Base-by-base conservation (phyloP, 2,113 vertebrate species). In the Hippocampus barbouri region DNA sequence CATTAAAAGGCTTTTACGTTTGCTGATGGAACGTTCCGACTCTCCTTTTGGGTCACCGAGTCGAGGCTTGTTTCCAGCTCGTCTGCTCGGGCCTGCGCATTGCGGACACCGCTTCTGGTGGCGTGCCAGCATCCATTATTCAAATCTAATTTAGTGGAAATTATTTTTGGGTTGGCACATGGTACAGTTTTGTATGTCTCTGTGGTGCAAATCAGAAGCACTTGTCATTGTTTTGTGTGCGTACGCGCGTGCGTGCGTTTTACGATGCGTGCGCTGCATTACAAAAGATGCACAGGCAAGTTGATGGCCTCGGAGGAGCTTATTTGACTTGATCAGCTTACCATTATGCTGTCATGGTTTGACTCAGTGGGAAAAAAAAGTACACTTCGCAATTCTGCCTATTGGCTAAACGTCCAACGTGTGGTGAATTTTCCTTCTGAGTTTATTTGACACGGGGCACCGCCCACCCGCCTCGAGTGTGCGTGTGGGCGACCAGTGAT, bases 61-160 rank as follows among this genome's bases (percentile, higher is more conserved):
- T 85, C 75, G 74, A 72, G 82, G 77, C 80, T 45, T 69, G 21
- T 43, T 82, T 85, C 84, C 87, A 87, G 76, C 66, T 73, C 78
- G 71, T 66, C 72, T 56, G 51, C 75, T 64, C 56, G 11, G 69
- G 23, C 59, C 60, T 77, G 64, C 87, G 89, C 89, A 91, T 79
- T 91, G 89, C 89, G 82, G 88, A 85, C 85, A 49, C 76, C 84
- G 16, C 15, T 11, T 63, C 70, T 83, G 89, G 86, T 77, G 10
- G 10, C 16, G n/a, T 2, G 80, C 86, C 89, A 79, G 54, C 68
- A 63, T 56, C 49, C 75, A 85, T 76, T 79, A 79, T 79, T 81
- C 71, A 73, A 83, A 86, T 75, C 82, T 71, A 74, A 86, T 86
- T 84, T 83, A 77, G 74, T 41, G 25, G 65, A 81, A 77, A 83